Evolutionary conservation across 2,797 vertebrate genomes (phyloP).

Genomic region (Corythornis leucogaster): DNA sequence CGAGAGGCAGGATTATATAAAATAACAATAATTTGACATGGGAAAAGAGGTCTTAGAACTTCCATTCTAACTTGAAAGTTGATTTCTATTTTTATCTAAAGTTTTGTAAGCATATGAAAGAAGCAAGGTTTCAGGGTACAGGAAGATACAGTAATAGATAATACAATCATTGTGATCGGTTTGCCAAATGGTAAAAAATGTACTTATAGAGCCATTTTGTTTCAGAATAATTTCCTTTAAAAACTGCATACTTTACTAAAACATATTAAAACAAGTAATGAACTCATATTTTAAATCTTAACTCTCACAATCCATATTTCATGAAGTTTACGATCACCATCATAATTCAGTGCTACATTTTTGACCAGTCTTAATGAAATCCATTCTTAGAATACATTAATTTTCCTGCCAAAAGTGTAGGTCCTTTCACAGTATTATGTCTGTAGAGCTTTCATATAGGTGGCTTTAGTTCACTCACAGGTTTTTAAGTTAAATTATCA

Average conservation of each 20-base stretch:
- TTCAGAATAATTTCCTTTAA: not conserved
- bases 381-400: not conserved
- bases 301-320: not conserved
- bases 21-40: not conserved
- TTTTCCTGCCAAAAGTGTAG: not conserved
- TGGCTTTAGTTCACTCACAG: not conserved
- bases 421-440: not conserved
- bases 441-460: not conserved
- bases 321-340: not conserved
- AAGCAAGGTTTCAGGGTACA: not conserved
- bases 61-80: not conserved
- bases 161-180: not conserved
- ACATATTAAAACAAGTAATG: not conserved
- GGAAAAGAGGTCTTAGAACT: not conserved
- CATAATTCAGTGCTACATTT: slow-evolving; percentile 1
- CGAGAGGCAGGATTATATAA: not conserved
- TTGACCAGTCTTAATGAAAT: not conserved
- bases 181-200: not conserved
- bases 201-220: not conserved
- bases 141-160: not conserved
- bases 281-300: not conserved
- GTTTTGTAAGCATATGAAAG: not conserved
- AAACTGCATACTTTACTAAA: not conserved
- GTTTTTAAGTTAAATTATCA: not conserved
- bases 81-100: not conserved